Evolutionary conservation across 2,888 invertebrate species (phyloP).

Genomic region (Leptodirus hochenwartii): DNA sequence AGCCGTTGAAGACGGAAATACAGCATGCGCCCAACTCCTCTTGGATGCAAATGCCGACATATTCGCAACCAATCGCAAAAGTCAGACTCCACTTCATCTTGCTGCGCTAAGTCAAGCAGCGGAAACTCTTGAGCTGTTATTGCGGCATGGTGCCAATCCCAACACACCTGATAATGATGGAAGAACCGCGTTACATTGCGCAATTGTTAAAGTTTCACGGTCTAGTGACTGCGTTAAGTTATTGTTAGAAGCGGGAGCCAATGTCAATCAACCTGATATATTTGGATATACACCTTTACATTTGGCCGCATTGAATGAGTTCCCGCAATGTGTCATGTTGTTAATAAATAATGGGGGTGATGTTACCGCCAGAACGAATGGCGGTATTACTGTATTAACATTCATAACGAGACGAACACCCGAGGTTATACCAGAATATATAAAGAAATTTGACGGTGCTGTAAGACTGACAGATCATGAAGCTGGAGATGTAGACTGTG

Average conservation of each 20-base stretch:
- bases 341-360: conserved; percentile 65
- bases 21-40: conserved; percentile 53
- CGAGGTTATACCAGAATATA: conserved; percentile 50
- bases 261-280: conserved; percentile 57
- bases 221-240: conserved; percentile 51
- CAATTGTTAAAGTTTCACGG: conserved; percentile 59
- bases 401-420: conserved; percentile 74
- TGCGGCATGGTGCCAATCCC: conserved; percentile 32
- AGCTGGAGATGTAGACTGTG: conserved; percentile 71
- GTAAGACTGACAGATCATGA: conserved; percentile 69
- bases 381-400: conserved; percentile 60
- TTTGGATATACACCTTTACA: conserved; percentile 76
- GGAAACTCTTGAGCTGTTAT: conserved; percentile 54
- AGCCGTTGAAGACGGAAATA: conserved; percentile 74
- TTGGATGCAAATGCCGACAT: conserved; percentile 58
- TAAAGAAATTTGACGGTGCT: conserved; percentile 48
- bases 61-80: conserved; percentile 54
- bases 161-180: conserved; percentile 54
- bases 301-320: conserved; percentile 68
- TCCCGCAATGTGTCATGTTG: conserved; percentile 53
- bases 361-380: conserved; percentile 62
- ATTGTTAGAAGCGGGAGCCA: conserved; percentile 44
- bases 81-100: conserved; percentile 70
- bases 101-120: conserved; percentile 65
- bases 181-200: conserved; percentile 60